Percentiles rank a stretch among this genome's conserved stretches.
These are phyloP conservation scores for Mamestra brassicae DNA, from an alignment of 2,888 invertebrate species.

Conservation along the genomic window DNA sequence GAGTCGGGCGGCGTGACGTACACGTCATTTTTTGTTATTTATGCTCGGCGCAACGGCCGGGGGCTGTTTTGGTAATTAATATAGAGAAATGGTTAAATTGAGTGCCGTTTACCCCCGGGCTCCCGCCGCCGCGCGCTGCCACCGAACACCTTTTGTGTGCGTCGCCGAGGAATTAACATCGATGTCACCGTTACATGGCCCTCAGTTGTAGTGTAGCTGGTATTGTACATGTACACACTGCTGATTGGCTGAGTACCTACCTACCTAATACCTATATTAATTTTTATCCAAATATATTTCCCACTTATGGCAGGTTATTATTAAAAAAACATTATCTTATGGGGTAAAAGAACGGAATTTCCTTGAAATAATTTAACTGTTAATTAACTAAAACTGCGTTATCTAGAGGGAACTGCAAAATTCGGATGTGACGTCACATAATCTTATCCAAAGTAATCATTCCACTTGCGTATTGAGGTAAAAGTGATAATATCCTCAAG, in stretches of 20 bases:
- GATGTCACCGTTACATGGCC: constrained; percentile 70
- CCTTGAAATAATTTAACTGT: background rate
- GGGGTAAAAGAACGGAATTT: background rate
- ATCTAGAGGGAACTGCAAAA: background rate
- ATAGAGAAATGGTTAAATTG: constrained; percentile 84
- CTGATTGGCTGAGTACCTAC: constrained; percentile 34
- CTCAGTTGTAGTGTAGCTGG: constrained; percentile 41
- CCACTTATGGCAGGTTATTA: no score
- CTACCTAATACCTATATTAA: no score
- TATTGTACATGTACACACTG: constrained; percentile 21
- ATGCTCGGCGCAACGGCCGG: constrained; percentile 74
- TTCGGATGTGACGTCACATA: background rate
- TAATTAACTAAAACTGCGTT: background rate
- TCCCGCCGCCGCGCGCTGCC: constrained; percentile 65
- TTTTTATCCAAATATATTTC: no score
- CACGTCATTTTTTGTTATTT: constrained; percentile 84
- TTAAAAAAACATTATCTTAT: background rate
- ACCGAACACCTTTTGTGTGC: constrained; percentile 80
- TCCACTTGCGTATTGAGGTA: background rate
- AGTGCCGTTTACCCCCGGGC: constrained; percentile 82
- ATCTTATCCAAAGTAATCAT: background rate
- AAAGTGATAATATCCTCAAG: background rate
- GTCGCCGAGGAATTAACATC: constrained; percentile 73
- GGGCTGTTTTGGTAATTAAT: constrained; percentile 85
- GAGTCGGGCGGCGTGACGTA: constrained; percentile 94